Evolutionary conservation across 1,140 invertebrate species (phyloP).

Genomic region (Aphidius gifuensis): DNA sequence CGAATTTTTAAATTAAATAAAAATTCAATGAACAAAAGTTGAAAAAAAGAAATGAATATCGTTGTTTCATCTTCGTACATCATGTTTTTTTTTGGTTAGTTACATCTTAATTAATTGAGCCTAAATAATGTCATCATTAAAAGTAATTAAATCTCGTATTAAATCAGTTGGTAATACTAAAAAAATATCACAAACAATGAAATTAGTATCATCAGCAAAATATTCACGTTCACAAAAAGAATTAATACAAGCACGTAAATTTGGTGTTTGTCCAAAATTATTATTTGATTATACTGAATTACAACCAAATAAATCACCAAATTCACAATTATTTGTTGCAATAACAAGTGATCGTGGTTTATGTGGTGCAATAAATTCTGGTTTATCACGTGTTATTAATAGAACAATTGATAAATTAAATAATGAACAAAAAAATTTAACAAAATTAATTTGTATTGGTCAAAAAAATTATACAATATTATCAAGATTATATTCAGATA

Average conservation of each 20-base stretch:
- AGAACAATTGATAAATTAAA: neutral
- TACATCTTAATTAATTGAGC: too few relatives aligned
- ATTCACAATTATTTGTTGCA: conserved; percentile 77
- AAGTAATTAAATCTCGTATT: conserved; percentile 85
- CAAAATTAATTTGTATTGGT: conserved; percentile 84
- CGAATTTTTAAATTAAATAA: too few relatives aligned
- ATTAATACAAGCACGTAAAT: conserved; percentile 79
- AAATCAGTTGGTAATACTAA: conserved; percentile 97
- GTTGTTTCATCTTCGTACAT: too few relatives aligned
- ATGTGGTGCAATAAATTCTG: conserved; percentile 88
- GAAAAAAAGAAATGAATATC: too few relatives aligned
- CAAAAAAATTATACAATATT: conserved; percentile 86
- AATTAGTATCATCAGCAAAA: conserved; percentile 92
- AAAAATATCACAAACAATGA: conserved; percentile 99
- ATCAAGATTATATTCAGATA: conserved; percentile 70
- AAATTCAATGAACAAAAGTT: too few relatives aligned
- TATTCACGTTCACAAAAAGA: conserved; percentile 90
- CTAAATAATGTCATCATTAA: conserved; percentile 85
- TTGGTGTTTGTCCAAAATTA: conserved; percentile 77
- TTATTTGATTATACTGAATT: conserved; percentile 83
- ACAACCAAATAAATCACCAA: conserved; percentile 59
- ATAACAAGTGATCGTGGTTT: conserved; percentile 89
- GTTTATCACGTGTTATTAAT: neutral
- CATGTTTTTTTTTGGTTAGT: too few relatives aligned
- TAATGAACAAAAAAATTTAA: conserved; percentile 56